Evolutionary conservation across 2,888 invertebrate species (phyloP).

Genomic region (Drosophila villosipedis): DNA sequence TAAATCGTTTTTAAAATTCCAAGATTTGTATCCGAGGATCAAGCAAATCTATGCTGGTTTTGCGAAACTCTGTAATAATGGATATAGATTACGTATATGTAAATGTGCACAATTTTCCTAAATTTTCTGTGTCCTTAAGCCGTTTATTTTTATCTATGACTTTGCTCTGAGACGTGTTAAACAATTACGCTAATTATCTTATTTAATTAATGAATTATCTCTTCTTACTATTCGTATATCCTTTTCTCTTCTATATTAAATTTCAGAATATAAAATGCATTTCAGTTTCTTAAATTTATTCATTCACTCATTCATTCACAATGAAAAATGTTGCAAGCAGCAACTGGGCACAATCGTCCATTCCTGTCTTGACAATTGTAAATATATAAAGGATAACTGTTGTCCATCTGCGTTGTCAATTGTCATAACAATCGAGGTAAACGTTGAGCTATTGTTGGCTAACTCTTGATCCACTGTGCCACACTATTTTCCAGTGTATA

Average conservation of each 20-base stretch:
- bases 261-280: background rate
- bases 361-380: background rate
- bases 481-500: slow-evolving; percentile 10
- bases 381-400: background rate
- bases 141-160: background rate
- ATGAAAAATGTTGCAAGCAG: background rate
- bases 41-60: background rate
- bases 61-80: background rate
- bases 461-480: slow-evolving; percentile 31
- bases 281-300: too few relatives aligned
- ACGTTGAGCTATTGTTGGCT: background rate
- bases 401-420: background rate
- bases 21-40: background rate
- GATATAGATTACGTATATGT: background rate
- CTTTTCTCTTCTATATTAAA: background rate
- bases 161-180: background rate
- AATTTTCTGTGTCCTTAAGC: background rate
- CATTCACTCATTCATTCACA: too few relatives aligned
- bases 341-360: background rate
- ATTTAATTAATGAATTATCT: too few relatives aligned
- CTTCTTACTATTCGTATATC: too few relatives aligned
- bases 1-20: background rate
- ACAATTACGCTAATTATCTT: background rate
- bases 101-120: background rate
- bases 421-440: background rate